Conservation (phyloP, 92 coral and sea anemone genomes). For the Epizoanthus rinbou region DNA sequence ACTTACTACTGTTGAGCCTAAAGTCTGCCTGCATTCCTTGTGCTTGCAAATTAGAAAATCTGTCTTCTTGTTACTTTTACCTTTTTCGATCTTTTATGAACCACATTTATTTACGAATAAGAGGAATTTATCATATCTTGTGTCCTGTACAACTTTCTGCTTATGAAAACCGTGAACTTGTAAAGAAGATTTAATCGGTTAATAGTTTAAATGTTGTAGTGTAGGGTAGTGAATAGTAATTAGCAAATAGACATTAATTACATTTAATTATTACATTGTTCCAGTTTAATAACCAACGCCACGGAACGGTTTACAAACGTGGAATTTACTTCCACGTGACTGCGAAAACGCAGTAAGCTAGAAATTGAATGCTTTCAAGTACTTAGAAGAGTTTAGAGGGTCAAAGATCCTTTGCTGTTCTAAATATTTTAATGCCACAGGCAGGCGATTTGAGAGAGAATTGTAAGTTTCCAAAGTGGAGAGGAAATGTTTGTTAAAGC, state of each 20-base stretch:
- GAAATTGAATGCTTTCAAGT: neutral
- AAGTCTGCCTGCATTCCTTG: too few relatives aligned
- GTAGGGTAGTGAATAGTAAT: neutral
- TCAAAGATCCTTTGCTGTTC: slow-evolving; percentile 34
- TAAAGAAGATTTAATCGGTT: neutral
- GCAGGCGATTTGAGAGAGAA: neutral
- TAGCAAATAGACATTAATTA: neutral
- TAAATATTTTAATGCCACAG: slow-evolving; percentile 14
- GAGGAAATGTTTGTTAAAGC: neutral
- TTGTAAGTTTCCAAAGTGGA: neutral
- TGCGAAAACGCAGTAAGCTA: neutral
- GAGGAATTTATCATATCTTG: neutral
- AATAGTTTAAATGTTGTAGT: too few relatives aligned
- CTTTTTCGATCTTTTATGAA: too few relatives aligned
- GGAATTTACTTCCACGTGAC: neutral
- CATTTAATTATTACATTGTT: slow-evolving; percentile 16
- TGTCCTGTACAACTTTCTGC: too few relatives aligned
- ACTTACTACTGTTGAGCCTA: too few relatives aligned
- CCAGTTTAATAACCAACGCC: neutral
- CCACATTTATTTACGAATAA: neutral
- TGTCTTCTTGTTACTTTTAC: too few relatives aligned
- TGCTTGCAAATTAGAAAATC: too few relatives aligned
- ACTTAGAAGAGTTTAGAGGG: slow-evolving; percentile 8
- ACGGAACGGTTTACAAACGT: neutral
- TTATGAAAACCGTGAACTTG: slow-evolving; percentile 28